Conservation (phyloP, 2,888 invertebrate species). For the Nephrotoma flavescens region DNA sequence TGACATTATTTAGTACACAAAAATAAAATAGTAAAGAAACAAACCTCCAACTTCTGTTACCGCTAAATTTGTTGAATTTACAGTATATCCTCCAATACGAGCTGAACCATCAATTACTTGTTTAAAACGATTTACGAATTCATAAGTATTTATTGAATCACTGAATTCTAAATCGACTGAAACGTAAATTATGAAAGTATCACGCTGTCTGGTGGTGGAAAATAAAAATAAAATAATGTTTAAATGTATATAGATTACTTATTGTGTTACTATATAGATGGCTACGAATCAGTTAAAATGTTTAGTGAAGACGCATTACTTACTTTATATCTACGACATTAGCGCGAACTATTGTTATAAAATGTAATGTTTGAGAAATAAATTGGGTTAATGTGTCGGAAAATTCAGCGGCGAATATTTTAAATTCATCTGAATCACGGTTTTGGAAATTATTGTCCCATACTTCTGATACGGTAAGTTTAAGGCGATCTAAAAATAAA, state of each 20-base stretch:
- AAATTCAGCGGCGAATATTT: neutral
- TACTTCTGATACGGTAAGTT: neutral
- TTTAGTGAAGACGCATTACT: neutral
- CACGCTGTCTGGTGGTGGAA: neutral
- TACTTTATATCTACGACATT: neutral
- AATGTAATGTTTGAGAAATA: neutral
- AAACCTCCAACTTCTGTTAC: neutral
- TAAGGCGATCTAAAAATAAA: conserved; percentile 7
- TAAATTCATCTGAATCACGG: conserved; percentile 6
- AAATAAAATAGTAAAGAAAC: neutral
- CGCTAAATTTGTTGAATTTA: neutral
- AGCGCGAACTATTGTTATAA: neutral
- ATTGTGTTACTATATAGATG: neutral
- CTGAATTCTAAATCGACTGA: neutral
- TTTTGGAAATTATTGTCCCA: conserved; percentile 7
- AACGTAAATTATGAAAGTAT: neutral
- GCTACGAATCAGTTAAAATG: neutral
- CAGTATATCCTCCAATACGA: neutral
- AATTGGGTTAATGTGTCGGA: neutral
- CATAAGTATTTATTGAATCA: neutral
- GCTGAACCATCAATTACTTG: neutral
- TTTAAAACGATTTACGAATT: neutral
- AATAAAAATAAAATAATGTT: neutral
- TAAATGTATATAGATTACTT: neutral
- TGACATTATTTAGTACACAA: neutral